These are phyloP conservation scores for Epinotia ramella DNA, from an alignment of 2,888 invertebrate genomes.

Conservation along the genomic window DNA sequence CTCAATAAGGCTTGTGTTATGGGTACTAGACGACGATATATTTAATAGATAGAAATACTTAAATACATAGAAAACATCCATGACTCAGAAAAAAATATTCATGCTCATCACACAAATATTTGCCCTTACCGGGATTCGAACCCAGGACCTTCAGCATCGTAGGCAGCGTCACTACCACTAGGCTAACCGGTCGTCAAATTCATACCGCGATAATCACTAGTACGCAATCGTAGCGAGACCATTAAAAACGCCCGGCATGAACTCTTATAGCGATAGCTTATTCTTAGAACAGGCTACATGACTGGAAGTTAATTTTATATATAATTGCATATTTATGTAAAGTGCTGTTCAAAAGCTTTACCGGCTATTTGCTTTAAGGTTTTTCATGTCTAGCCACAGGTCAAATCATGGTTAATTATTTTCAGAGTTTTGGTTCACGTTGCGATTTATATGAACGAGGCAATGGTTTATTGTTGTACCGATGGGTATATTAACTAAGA, in stretches of 20 bases:
- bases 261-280: constrained; percentile 21
- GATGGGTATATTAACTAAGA: no score
- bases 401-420: constrained; percentile 23
- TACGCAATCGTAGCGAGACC: constrained; percentile 2
- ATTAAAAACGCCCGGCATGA: constrained; percentile 10
- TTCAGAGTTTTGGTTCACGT: constrained; percentile 12
- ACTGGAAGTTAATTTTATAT: constrained; percentile 24
- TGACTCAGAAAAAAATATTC: no score
- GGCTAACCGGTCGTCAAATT: no score
- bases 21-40: no score
- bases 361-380: constrained; percentile 21
- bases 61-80: no score
- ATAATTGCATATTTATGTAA: constrained; percentile 33
- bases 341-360: constrained; percentile 3
- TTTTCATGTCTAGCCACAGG: constrained; percentile 21
- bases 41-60: no score
- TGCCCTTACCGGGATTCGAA: no score
- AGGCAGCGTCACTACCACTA: no score
- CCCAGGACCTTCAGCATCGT: no score
- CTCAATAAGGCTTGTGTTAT: no score
- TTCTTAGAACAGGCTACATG: constrained; percentile 28
- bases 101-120: no score
- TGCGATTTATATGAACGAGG: constrained; percentile 8
- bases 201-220: constrained; percentile 10
- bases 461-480: not conserved